A percentile compares a stretch with the other conserved stretches of the same genome.
Evolutionary conservation across 2,113 vertebrate species (phyloP).

Genomic region (Sitta europaea): DNA sequence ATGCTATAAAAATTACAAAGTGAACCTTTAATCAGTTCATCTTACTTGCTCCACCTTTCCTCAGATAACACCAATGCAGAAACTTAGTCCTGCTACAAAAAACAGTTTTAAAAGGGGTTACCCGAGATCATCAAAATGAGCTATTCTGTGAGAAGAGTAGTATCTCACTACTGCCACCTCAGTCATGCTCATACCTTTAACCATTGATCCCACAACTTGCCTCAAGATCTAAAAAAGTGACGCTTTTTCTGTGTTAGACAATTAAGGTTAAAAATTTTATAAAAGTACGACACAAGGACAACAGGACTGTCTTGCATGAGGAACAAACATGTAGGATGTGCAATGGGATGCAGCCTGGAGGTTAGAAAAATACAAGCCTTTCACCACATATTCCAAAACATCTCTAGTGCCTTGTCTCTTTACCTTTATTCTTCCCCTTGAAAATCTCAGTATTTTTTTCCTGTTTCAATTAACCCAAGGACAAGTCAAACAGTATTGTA

Average conservation of each 20-base stretch:
- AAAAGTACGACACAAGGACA: neutral
- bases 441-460: neutral
- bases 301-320: neutral
- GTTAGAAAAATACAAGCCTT: neutral
- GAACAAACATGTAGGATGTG: neutral
- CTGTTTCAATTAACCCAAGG: neutral
- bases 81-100: neutral
- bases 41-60: neutral
- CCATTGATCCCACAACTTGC: neutral
- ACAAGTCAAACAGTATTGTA: neutral
- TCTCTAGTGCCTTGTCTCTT: neutral
- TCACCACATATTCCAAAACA: neutral
- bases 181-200: neutral
- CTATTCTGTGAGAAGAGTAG: neutral
- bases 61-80: neutral
- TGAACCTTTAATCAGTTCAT: neutral
- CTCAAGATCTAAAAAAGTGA: neutral
- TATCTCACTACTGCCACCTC: neutral
- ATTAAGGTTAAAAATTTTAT: rapidly evolving
- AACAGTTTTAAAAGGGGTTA: neutral
- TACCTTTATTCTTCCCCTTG: neutral
- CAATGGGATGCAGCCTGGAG: rapidly evolving
- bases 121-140: neutral
- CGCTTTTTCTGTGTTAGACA: neutral
- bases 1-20: neutral